Percentiles rank a stretch among this genome's conserved stretches.
phyloP scores from a whole-genome alignment of 2,797 vertebrate species.

The Ptychobarbus kaznakovi region DNA sequence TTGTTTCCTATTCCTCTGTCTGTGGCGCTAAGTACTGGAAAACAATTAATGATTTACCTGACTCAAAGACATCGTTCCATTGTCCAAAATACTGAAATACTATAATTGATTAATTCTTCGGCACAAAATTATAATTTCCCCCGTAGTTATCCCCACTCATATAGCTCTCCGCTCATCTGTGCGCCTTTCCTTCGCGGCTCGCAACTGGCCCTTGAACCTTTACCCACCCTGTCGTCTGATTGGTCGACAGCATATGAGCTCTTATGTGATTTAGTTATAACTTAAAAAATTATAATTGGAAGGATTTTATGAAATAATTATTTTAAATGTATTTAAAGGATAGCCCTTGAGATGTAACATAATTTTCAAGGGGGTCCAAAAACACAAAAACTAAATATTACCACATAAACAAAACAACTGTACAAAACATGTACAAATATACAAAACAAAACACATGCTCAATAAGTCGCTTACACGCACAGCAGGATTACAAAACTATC shows the following conservation, averaged over 20 bases:
- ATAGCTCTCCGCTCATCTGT: not conserved
- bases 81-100: not conserved
- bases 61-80: not conserved
- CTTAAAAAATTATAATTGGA: too few relatives aligned
- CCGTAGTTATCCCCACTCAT: not conserved
- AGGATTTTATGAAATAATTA: too few relatives aligned
- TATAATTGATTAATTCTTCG: not conserved
- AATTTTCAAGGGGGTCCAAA: too few relatives aligned
- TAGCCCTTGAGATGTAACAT: too few relatives aligned
- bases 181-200: not conserved
- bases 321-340: too few relatives aligned
- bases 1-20: not conserved
- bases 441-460: too few relatives aligned
- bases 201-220: not conserved
- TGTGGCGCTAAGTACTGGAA: not conserved
- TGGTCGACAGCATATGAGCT: not conserved
- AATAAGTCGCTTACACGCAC: too few relatives aligned
- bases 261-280: not conserved
- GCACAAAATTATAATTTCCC: not conserved
- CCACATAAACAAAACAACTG: too few relatives aligned
- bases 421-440: too few relatives aligned
- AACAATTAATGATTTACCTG: not conserved
- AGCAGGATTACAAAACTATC: not conserved
- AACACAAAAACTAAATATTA: too few relatives aligned
- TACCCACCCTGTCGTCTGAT: not conserved